Evolutionary conservation across 2,113 vertebrate genomes (phyloP).

Genomic region (Oceanites oceanicus): DNA sequence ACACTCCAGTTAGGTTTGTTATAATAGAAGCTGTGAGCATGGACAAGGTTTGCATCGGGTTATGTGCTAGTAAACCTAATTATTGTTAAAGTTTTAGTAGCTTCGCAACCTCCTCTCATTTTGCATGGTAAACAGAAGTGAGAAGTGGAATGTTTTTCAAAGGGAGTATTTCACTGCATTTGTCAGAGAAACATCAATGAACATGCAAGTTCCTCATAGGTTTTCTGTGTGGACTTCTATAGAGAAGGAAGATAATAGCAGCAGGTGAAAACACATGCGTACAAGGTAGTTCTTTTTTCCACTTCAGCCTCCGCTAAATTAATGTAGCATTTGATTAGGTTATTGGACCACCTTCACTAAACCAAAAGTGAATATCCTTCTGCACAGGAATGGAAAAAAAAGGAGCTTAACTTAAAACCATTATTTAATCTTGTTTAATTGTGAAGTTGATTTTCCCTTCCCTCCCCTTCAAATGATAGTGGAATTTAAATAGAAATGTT

Average conservation of each 20-base stretch:
- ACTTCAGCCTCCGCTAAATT: background rate
- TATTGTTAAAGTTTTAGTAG: background rate
- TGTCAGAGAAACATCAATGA: background rate
- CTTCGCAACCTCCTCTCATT: background rate
- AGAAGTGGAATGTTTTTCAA: background rate
- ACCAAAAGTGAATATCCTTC: background rate
- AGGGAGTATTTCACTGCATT: background rate
- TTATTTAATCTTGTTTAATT: background rate
- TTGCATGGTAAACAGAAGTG: background rate
- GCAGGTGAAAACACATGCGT: background rate
- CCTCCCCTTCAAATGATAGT: background rate
- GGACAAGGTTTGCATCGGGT: background rate
- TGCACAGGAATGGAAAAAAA: background rate
- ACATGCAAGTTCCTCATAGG: background rate
- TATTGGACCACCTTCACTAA: background rate
- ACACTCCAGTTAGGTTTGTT: background rate
- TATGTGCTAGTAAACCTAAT: background rate
- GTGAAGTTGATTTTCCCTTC: background rate
- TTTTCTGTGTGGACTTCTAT: background rate
- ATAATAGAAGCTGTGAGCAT: background rate
- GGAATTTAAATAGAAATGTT: background rate
- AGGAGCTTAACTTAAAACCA: background rate
- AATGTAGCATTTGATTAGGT: background rate
- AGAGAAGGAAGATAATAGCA: background rate
- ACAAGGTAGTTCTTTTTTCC: background rate